Percentiles rank a stretch among this genome's conserved stretches.
Conservation (phyloP, 2,888 invertebrate genomes). For the Rhagonycha fulva region DNA sequence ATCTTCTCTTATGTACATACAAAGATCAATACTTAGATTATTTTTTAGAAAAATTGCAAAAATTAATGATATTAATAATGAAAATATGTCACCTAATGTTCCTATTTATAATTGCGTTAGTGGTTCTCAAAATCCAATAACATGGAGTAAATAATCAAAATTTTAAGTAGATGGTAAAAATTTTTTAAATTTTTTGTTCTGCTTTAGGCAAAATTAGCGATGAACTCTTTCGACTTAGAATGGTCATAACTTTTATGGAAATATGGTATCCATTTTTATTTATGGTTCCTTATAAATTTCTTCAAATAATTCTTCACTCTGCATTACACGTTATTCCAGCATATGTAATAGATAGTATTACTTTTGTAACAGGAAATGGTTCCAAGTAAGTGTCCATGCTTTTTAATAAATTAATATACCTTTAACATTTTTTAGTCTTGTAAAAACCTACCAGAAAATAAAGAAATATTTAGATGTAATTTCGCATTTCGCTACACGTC, state of each 20-base stretch:
- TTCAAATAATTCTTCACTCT: slow-evolving; percentile 55
- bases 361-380: neutral
- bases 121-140: slow-evolving; percentile 31
- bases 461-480: slow-evolving; percentile 76
- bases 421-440: slow-evolving; percentile 61
- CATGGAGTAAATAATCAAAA: slow-evolving; percentile 31
- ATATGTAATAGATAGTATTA: slow-evolving; percentile 47
- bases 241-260: neutral
- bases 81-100: neutral
- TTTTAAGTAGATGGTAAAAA: slow-evolving; percentile 46
- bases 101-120: slow-evolving; percentile 26
- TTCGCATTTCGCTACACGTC: slow-evolving; percentile 75
- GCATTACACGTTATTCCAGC: slow-evolving; percentile 68
- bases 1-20: neutral
- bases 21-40: neutral
- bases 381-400: neutral
- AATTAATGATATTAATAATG: neutral
- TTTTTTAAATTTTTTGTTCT: slow-evolving; percentile 51
- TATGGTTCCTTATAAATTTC: slow-evolving; percentile 45
- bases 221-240: neutral
- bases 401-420: neutral
- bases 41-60: neutral
- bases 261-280: slow-evolving; percentile 48
- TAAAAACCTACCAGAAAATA: slow-evolving; percentile 77
- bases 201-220: neutral